Evolutionary conservation across 1,140 invertebrate species (phyloP).

Genomic region (Stegodyphus dumicola): DNA sequence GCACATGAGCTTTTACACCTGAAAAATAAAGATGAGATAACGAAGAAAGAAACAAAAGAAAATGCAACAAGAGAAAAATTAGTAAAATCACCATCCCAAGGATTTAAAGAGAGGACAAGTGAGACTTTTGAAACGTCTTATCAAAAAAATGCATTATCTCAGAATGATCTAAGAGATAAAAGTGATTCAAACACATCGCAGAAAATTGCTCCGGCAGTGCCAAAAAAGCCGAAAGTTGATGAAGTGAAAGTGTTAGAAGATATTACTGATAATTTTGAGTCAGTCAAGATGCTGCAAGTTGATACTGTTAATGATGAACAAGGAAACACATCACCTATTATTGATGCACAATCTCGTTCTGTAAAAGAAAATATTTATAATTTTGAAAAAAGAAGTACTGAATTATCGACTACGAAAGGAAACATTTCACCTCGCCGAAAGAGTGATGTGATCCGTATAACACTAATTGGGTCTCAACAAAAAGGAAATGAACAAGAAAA

Average conservation of each 20-base stretch:
- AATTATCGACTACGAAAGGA: slow-evolving; percentile 27
- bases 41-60: slow-evolving; percentile 14
- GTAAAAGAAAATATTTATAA: slow-evolving; percentile 60
- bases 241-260: slow-evolving; percentile 17
- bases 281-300: slow-evolving; percentile 7
- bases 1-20: slow-evolving; percentile 35
- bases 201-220: slow-evolving; percentile 48
- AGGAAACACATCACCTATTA: slow-evolving; percentile 27
- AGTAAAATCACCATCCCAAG: slow-evolving; percentile 47
- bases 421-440: slow-evolving; percentile 40
- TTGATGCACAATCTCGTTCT: slow-evolving; percentile 39
- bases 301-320: slow-evolving; percentile 30
- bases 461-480: slow-evolving; percentile 53
- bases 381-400: slow-evolving; percentile 53
- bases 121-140: neutral
- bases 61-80: slow-evolving; percentile 14
- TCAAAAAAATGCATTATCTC: neutral
- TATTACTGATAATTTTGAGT: neutral
- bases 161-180: slow-evolving; percentile 36
- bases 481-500: slow-evolving; percentile 46
- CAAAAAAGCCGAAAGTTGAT: slow-evolving; percentile 42
- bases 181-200: slow-evolving; percentile 17
- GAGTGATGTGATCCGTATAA: slow-evolving; percentile 57
- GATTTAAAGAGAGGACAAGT: slow-evolving; percentile 24
- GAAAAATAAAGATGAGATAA: slow-evolving; percentile 39